Evolutionary conservation across 1,140 invertebrate genomes (phyloP).

Genomic region (Achroia grisella): DNA sequence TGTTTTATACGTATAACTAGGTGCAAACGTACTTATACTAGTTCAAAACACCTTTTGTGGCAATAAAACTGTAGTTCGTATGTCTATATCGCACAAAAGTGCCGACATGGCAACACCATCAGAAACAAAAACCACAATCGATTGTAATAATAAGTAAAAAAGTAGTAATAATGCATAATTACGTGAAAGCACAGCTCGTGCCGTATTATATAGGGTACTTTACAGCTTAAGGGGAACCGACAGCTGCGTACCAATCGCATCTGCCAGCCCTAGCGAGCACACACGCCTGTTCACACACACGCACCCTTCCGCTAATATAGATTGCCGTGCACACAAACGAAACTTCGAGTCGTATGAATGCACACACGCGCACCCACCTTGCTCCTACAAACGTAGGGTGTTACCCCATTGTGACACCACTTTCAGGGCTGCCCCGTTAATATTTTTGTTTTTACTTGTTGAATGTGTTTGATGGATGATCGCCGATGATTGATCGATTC

Average conservation of each 20-base stretch:
- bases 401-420: conserved; percentile 32
- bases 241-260: conserved; percentile 59
- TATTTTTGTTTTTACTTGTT: conserved; percentile 69
- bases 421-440: conserved; percentile 36
- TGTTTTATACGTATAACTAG: too few relatives aligned
- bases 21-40: too few relatives aligned
- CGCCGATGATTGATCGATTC: conserved; percentile 59
- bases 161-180: conserved; percentile 58
- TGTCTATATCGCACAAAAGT: too few relatives aligned
- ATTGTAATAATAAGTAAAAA: conserved; percentile 43
- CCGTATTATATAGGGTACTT: conserved; percentile 51
- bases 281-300: conserved; percentile 18
- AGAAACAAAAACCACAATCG: conserved; percentile 35
- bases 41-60: background rate
- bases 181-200: conserved; percentile 61
- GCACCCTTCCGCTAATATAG: conserved; percentile 19
- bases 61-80: background rate
- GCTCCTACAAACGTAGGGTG: conserved; percentile 19
- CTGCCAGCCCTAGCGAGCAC: conserved; percentile 52
- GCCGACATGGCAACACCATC: conserved; percentile 41
- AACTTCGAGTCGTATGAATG: conserved; percentile 2
- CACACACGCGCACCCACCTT: conserved; percentile 30
- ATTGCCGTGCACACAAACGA: conserved; percentile 23
- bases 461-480: conserved; percentile 60
- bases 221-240: conserved; percentile 37